Evolutionary conservation across 2,888 invertebrate species (phyloP), one percentile per base, ranked within the genome.

Genomic region (Rhorus exstirpatorius): DNA sequence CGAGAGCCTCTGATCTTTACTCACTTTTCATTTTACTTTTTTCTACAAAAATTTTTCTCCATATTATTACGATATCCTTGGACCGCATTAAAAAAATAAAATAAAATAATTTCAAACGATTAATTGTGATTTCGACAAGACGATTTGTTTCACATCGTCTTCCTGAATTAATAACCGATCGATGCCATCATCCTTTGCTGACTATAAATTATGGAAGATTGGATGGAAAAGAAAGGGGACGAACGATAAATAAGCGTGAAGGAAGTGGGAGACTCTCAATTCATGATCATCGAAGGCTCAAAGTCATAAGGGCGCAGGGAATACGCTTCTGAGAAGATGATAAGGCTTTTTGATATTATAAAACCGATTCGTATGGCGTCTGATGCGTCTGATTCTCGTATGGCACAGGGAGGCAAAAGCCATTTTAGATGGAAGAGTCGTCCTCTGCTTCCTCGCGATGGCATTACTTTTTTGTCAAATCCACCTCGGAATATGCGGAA

Each of bases 401-500:
- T 60, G 75, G 35, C 31, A 41, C 35, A 14, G 53, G 38, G 24
- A 44, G 61, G 31, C 44, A 26, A 70, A 26, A 49, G 60, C 12
- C 38, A 65, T 60, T 79, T 79, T 44, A 65, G 67, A 77, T 78
- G 74, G 77, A 77, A 53, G 70, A 68, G 41, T 63, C 75, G 61
- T 67, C 51, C 53, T 68, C 71, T 8, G 44, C 17, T 44, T 68
- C 44, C 65, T 71, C 35, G 61, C 60, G 70, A 80, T 80, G 80
- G 80, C 82, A 79, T 84, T 84, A 80, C 61, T 83, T 84, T 84
- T 61, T 78, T 81, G 51, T 46, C 49, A 61, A 83, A 81, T 19
- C 74, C 63, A 74, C 55, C 38, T 19, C 71, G 77, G 79, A 84
- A 85, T 85, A 84, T 84, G 79, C 83, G 84, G 85, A 85, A 85